A percentile compares a stretch with the other conserved stretches of the same genome.
Conservation (phyloP, 2,888 invertebrate genomes). For the Nomada lathburiana region DNA sequence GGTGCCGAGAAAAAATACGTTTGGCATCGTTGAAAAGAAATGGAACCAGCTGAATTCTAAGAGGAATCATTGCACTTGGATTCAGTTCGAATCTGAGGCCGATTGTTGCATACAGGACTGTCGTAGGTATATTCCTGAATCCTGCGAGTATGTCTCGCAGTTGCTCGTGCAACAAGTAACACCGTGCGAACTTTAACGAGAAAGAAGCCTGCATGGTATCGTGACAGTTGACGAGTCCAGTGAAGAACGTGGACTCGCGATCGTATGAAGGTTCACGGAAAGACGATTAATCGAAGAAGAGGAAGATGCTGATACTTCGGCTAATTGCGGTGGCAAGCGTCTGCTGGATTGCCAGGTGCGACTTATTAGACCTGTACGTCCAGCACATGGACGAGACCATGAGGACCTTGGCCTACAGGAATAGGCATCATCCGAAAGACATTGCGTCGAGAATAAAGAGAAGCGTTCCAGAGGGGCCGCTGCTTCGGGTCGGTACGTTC, state of each 20-base stretch:
- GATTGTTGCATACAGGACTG: background rate
- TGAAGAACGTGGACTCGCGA: slow-evolving; percentile 15
- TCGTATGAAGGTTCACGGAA: slow-evolving; percentile 58
- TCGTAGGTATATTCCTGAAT: background rate
- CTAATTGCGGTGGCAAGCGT: slow-evolving; percentile 68
- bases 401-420: slow-evolving; percentile 74
- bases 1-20: background rate
- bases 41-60: background rate
- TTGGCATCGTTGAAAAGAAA: background rate
- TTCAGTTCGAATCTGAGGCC: background rate
- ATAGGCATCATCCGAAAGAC: slow-evolving; percentile 68
- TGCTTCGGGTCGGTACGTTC: slow-evolving; percentile 71
- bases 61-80: no score
- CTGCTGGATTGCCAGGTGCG: slow-evolving; percentile 73
- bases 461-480: slow-evolving; percentile 62
- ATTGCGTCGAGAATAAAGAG: slow-evolving; percentile 70
- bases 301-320: slow-evolving; percentile 75
- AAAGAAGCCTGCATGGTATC: slow-evolving; percentile 16
- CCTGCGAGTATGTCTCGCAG: slow-evolving; percentile 3
- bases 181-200: background rate
- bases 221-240: background rate
- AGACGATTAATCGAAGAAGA: slow-evolving; percentile 47
- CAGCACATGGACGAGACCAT: slow-evolving; percentile 83
- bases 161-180: background rate
- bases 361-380: slow-evolving; percentile 82